Percentiles rank a stretch among this genome's conserved stretches.
Evolutionary conservation across 1,140 invertebrate species (phyloP).

Genomic region (Amyelois transitella): DNA sequence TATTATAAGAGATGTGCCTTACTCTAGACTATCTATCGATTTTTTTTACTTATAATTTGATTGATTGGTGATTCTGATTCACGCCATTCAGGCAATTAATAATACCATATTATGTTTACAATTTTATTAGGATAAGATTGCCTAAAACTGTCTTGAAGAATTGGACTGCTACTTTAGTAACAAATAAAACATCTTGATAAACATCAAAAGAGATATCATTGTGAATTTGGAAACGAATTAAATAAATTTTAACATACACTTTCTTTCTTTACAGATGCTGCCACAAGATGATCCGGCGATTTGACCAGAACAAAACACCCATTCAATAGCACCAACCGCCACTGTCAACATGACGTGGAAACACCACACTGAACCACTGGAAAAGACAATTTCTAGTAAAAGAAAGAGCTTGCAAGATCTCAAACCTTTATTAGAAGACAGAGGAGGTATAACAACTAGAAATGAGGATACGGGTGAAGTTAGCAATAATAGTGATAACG

Average conservation of each 20-base stretch:
- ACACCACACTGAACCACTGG: constrained; percentile 34
- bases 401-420: constrained; percentile 53
- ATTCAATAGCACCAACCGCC: constrained; percentile 19
- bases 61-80: no score
- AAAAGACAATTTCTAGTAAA: constrained; percentile 45
- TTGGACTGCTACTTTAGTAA: no score
- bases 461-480: constrained; percentile 5
- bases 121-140: no score
- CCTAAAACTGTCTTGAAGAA: no score
- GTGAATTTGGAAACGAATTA: no score
- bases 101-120: background rate
- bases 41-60: no score
- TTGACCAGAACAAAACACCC: constrained; percentile 39
- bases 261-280: constrained; percentile 56
- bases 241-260: constrained; percentile 6
- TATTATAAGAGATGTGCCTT: no score
- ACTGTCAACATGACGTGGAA: constrained; percentile 38
- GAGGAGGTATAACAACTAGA: constrained; percentile 44
- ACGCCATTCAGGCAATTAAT: no score
- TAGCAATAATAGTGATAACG: constrained; percentile 43
- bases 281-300: constrained; percentile 47
- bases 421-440: constrained; percentile 62
- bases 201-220: background rate
- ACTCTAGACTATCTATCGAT: no score
- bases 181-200: no score